These are phyloP conservation scores for Coleophora flavipennella DNA, from an alignment of 2,888 invertebrate genomes.

Conservation along the genomic window DNA sequence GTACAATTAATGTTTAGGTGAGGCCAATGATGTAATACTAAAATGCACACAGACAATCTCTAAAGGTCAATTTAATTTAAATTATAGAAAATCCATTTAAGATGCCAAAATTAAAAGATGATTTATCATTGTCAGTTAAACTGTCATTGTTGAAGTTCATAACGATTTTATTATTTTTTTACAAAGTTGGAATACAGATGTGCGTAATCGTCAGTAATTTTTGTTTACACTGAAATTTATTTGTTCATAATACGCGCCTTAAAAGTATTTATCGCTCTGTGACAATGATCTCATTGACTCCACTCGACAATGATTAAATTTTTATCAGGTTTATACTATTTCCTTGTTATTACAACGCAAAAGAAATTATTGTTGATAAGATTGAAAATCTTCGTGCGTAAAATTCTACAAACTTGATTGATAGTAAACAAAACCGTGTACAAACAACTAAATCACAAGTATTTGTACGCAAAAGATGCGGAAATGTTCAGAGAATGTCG, in stretches of 20 bases:
- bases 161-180: neutral
- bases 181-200: no score
- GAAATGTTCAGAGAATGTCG: slow-evolving; percentile 23
- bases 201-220: neutral
- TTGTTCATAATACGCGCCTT: neutral
- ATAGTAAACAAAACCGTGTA: slow-evolving; percentile 29
- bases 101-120: slow-evolving; percentile 4
- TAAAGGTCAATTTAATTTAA: slow-evolving; percentile 18
- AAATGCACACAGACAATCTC: slow-evolving; percentile 26
- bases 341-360: slow-evolving; percentile 48
- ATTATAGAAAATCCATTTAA: no score
- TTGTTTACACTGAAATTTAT: neutral
- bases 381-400: slow-evolving; percentile 32
- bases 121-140: slow-evolving; percentile 3
- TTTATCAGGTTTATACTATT: slow-evolving; percentile 38
- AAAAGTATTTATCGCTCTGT: slow-evolving; percentile 5
- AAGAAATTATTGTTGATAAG: slow-evolving; percentile 51
- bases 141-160: neutral
- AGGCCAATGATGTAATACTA: slow-evolving; percentile 32
- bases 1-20: slow-evolving; percentile 35
- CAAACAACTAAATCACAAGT: slow-evolving; percentile 11
- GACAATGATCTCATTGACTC: slow-evolving; percentile 58
- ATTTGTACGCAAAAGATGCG: slow-evolving; percentile 22
- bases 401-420: slow-evolving; percentile 18
- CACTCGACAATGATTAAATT: slow-evolving; percentile 41